Conservation (phyloP, 2,113 vertebrate species). For the Ochotona curzoniae region DNA sequence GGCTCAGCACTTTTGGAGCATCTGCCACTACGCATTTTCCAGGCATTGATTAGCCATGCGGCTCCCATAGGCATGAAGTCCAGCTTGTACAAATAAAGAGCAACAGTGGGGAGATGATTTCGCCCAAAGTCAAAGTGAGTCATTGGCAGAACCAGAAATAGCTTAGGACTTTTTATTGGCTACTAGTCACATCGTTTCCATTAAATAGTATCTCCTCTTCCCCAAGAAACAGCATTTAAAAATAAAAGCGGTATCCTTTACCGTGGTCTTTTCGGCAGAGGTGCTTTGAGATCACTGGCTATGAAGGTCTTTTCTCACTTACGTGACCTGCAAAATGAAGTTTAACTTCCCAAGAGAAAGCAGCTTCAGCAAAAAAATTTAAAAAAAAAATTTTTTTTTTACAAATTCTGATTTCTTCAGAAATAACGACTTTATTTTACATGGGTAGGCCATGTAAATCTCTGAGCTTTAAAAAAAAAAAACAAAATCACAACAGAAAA, state of each 20-base stretch:
- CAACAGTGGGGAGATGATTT: conserved; percentile 69
- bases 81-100: conserved; percentile 77
- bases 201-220: conserved; percentile 66
- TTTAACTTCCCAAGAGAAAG: conserved; percentile 63
- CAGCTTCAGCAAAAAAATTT: neutral
- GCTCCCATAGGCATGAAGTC: conserved; percentile 78
- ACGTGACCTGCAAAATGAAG: conserved; percentile 63
- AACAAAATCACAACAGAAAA: conserved; percentile 51
- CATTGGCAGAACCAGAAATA: conserved; percentile 67
- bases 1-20: conserved; percentile 82
- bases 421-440: conserved; percentile 60
- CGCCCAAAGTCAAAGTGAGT: conserved; percentile 78
- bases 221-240: conserved; percentile 68
- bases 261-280: conserved; percentile 61
- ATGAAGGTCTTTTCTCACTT: conserved; percentile 63
- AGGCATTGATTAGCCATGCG: conserved; percentile 81
- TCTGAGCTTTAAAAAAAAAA: conserved; percentile 48
- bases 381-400: too few relatives aligned
- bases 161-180: conserved; percentile 47
- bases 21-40: conserved; percentile 82
- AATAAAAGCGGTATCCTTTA: conserved; percentile 63
- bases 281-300: conserved; percentile 75
- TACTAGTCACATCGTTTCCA: conserved; percentile 66
- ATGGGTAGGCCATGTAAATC: conserved; percentile 38
- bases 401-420: conserved; percentile 43